Base-by-base conservation (phyloP, 2,888 invertebrate genomes). In the Bugula neritina region DNA sequence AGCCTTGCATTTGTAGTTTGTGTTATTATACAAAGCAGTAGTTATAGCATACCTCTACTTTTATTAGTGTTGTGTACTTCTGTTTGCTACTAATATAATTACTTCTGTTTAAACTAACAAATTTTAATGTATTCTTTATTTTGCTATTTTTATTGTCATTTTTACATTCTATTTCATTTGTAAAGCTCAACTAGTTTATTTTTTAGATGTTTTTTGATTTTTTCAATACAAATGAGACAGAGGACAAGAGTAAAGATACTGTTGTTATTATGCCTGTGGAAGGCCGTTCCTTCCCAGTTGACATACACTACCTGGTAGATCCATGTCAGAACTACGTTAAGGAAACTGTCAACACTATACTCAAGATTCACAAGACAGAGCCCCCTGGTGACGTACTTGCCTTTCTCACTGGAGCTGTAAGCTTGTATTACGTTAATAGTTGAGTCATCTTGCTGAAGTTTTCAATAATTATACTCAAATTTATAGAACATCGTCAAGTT, bases 281-380 rank as follows among this genome's bases (percentile, higher is more conserved):
- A 79, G 97, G 97, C 0, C 87, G 94, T 74, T 89, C 90, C 72
- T 92, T 91, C 86, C 92, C 94, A 0, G 93, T 98, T 0, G 91
- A 92, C 73, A 87, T 94, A 13, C 91, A 89, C 83, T 97, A 94
- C 84, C 81, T 89, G 0, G 87, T 90, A 86, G 83, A 69, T 71
- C 58, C 69, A 70, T 58, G 71, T 35, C 52, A 3, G 34, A 91
- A 97, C 84, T 98, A 97, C 80, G 89, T 97, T 0, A 90, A 90
- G 77, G 90, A 90, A 0, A 90, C 92, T 0, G 91, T 96, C 0
- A 91, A 94, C n/a, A 92, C 93, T 0, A 89, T 91, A 0, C 86
- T 95, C 74, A 93, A 93, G 82, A 92, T 99, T 77, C 95, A 98
- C 79, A 77, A 80, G 72, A 82, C 79, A 72, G 89, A 91, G 73